These are phyloP conservation scores for Gryllus longicercus DNA, from an alignment of 2,888 invertebrate species.

Conservation along the genomic window DNA sequence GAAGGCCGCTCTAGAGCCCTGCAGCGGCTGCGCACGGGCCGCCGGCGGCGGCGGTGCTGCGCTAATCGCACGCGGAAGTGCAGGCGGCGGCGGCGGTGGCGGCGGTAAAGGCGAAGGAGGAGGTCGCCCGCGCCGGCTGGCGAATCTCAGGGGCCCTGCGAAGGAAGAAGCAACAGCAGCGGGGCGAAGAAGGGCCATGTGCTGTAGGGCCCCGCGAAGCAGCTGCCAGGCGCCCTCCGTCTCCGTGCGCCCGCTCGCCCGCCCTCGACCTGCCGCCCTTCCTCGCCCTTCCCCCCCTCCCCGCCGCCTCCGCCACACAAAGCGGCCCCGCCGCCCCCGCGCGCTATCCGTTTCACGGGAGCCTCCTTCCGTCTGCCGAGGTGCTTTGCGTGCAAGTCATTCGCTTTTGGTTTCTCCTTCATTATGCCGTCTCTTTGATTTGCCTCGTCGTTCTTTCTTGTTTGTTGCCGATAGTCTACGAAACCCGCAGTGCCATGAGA, in stretches of 20 bases:
- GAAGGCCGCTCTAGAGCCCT: no score
- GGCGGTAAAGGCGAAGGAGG: no score
- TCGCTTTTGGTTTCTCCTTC: no score
- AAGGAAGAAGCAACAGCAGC: neutral
- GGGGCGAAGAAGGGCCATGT: neutral
- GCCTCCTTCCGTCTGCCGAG: neutral
- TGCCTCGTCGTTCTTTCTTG: no score
- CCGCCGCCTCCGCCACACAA: neutral
- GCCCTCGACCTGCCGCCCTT: neutral
- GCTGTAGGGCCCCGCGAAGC: neutral
- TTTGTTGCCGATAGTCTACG: no score
- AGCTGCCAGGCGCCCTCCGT: slow-evolving; percentile 1
- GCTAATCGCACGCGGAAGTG: no score
- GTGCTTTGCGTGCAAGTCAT: no score
- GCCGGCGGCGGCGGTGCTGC: no score
- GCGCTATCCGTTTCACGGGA: neutral
- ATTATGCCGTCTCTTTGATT: no score
- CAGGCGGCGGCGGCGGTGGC: no score
- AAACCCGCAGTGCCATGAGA: no score
- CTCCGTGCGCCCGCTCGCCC: neutral
- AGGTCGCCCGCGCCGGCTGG: neutral
- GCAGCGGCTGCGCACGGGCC: no score
- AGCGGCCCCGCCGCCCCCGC: neutral
- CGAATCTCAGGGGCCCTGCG: neutral
- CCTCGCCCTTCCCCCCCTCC: neutral